Conservation (phyloP, 2,113 vertebrate genomes). For the Seriola rivoliana region DNA sequence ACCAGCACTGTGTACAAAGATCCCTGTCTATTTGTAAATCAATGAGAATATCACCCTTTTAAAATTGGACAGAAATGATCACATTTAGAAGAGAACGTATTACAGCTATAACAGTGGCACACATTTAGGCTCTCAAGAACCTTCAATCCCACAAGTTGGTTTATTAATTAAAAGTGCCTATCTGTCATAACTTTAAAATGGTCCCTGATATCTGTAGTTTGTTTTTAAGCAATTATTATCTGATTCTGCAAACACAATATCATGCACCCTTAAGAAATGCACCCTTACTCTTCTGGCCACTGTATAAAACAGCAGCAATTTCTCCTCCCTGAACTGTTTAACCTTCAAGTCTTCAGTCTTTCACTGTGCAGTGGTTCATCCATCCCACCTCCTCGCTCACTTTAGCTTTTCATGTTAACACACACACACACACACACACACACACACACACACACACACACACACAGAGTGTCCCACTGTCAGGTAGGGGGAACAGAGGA, state of each 20-base stretch:
- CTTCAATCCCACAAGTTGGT: not conserved
- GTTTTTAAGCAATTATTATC: not conserved
- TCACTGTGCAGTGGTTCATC: not conserved
- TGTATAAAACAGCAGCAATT: not conserved
- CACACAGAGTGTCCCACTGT: not conserved
- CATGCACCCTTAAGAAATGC: no score
- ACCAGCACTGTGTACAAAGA: not conserved
- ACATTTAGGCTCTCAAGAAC: not conserved
- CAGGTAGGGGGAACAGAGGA: slow-evolving; percentile 48
- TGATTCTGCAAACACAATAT: not conserved
- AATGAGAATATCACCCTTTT: not conserved
- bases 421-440: no score
- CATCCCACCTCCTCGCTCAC: not conserved
- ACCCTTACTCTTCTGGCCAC: not conserved
- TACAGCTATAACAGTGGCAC: not conserved
- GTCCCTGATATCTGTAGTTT: not conserved
- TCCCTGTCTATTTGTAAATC: not conserved
- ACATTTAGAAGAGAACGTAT: not conserved
- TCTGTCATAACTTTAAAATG: not conserved
- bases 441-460: not conserved
- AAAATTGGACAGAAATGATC: not conserved
- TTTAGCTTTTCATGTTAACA: not conserved
- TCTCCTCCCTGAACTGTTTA: not conserved
- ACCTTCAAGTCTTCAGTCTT: not conserved
- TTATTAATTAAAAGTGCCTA: not conserved